Conservation (phyloP, 2,888 invertebrate species). For the Dioctria rufipes region DNA sequence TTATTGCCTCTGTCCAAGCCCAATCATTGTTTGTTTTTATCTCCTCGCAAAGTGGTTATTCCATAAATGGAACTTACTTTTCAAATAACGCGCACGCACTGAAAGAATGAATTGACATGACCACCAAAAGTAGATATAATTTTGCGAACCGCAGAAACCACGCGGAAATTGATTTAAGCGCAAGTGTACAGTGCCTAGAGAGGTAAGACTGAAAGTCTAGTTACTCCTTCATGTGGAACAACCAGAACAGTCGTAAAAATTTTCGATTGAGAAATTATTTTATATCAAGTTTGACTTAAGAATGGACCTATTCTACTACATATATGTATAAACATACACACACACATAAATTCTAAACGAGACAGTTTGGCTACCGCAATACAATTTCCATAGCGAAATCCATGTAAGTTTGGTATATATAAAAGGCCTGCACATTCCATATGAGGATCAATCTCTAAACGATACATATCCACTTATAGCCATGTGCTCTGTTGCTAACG, state of each 20-base stretch:
- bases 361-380: conserved; percentile 31
- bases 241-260: not conserved
- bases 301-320: conserved; percentile 18
- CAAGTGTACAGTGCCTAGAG: not conserved
- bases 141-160: not conserved
- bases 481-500: conserved; percentile 30
- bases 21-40: too few species aligned
- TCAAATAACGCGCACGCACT: not conserved
- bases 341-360: conserved; percentile 2
- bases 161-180: not conserved
- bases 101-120: not conserved
- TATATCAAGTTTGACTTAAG: conserved; percentile 36
- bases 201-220: not conserved
- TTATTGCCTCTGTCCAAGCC: too few species aligned
- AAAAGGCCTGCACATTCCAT: conserved; percentile 26
- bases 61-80: not conserved
- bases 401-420: not conserved
- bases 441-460: conserved; percentile 24
- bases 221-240: not conserved
- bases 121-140: not conserved
- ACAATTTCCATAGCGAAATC: conserved; percentile 34
- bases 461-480: conserved; percentile 5
- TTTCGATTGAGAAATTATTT: conserved; percentile 19
- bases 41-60: not conserved
- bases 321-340: too few species aligned